Conservation (phyloP, 2,113 vertebrate genomes). For the Heterocephalus glaber region DNA sequence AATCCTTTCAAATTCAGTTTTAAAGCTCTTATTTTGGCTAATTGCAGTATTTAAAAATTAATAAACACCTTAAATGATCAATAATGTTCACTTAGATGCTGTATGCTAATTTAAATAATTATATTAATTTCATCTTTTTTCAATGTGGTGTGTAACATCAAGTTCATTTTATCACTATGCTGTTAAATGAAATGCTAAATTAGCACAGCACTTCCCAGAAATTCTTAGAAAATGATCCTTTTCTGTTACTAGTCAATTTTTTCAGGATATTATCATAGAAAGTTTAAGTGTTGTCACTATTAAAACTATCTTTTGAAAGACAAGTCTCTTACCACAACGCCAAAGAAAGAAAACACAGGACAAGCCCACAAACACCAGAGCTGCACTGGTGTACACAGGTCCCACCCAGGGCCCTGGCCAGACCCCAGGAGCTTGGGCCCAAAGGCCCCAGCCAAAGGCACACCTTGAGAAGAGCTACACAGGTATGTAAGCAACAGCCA, state of each 20-base stretch:
- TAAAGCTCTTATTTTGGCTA: constrained; percentile 47
- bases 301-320: constrained; percentile 10
- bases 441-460: no score
- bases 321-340: not conserved
- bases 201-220: not conserved
- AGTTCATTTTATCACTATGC: not conserved
- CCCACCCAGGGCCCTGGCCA: no score
- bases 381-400: no score
- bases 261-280: not conserved
- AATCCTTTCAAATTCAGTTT: not conserved
- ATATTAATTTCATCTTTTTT: constrained; percentile 45
- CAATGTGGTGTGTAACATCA: not conserved
- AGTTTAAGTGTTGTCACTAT: not conserved
- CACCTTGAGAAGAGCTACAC: no score
- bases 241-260: not conserved
- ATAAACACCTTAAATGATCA: not conserved
- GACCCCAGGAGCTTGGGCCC: no score
- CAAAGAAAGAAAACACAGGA: not conserved
- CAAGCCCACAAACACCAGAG: no score
- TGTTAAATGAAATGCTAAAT: not conserved
- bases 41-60: constrained; percentile 45
- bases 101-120: not conserved
- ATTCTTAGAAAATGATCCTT: constrained; percentile 27
- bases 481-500: no score
- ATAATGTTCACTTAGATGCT: not conserved